Conservation (phyloP, 2,113 vertebrate genomes). For the Tyto alba region DNA sequence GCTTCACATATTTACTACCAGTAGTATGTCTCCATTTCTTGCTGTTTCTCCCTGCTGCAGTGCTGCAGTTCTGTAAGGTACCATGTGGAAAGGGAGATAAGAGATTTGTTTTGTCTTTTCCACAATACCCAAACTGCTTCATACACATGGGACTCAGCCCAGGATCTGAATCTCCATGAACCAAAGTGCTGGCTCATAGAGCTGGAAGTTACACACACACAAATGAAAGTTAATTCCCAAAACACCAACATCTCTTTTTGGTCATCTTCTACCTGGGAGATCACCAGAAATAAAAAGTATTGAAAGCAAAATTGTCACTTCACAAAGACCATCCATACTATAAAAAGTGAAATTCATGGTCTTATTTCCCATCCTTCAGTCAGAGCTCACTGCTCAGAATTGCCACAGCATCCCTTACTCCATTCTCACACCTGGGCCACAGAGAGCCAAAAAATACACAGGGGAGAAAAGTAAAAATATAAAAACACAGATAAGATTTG, state of each 20-base stretch:
- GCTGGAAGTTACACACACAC: not conserved
- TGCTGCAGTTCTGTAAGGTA: not conserved
- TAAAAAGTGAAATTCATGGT: not conserved
- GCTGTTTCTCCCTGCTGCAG: not conserved
- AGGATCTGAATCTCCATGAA: not conserved
- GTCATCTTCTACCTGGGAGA: not conserved
- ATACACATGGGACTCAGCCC: not conserved
- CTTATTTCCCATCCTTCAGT: not conserved
- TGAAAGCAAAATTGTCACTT: not conserved
- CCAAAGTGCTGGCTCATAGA: accelerated
- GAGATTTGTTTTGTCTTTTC: not conserved
- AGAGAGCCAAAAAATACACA: not conserved
- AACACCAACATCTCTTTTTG: not conserved
- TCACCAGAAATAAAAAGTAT: not conserved
- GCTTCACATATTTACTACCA: not conserved
- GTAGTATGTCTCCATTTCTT: not conserved
- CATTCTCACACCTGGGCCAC: not conserved
- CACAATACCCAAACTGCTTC: not conserved
- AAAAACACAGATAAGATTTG: not conserved
- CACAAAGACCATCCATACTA: not conserved
- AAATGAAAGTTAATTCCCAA: not conserved
- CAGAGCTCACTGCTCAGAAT: not conserved
- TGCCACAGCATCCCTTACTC: not conserved
- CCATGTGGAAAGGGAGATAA: not conserved
- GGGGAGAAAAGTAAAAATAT: not conserved